phyloP scores from a whole-genome alignment of 1,140 invertebrate species.

The Drosophila miranda region DNA sequence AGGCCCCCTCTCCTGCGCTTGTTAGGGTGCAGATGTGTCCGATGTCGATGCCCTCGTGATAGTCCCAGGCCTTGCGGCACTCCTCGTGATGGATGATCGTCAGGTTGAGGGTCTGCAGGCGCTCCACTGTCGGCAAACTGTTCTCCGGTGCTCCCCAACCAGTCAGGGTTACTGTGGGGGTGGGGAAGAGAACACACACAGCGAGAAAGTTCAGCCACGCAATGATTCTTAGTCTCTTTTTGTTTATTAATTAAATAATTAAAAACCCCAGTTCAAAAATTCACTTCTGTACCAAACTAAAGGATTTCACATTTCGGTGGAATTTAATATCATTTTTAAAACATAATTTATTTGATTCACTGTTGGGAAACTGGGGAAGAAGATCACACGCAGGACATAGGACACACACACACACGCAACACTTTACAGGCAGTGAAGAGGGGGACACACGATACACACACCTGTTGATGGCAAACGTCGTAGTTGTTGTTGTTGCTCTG shows the following conservation, averaged over 20 bases:
- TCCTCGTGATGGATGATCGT: conserved; percentile 53
- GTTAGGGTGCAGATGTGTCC: conserved; percentile 85
- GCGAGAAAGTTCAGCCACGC: too few species aligned
- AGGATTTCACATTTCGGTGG: too few species aligned
- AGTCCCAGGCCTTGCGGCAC: conserved; percentile 46
- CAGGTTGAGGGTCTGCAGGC: conserved; percentile 58
- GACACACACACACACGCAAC: conserved; percentile 43
- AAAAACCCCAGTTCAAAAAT: too few species aligned
- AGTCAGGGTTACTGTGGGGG: conserved; percentile 81
- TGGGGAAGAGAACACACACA: too few species aligned
- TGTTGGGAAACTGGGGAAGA: neutral
- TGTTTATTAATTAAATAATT: too few species aligned
- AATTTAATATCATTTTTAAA: too few species aligned
- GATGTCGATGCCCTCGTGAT: conserved; percentile 44
- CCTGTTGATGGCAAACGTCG: conserved; percentile 70
- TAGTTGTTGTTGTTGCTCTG: conserved; percentile 34
- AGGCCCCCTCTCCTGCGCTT: too few species aligned
- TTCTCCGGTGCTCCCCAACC: conserved; percentile 62
- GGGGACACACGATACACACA: conserved; percentile 41
- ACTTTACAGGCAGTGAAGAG: neutral
- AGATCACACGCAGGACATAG: conserved; percentile 2
- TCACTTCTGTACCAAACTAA: too few species aligned
- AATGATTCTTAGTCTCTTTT: too few species aligned
- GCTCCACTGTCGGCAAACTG: conserved; percentile 37
- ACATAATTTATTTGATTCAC: too few species aligned